Evolutionary conservation across 2,113 vertebrate species (phyloP).

Genomic region (Myotis lucifugus): DNA sequence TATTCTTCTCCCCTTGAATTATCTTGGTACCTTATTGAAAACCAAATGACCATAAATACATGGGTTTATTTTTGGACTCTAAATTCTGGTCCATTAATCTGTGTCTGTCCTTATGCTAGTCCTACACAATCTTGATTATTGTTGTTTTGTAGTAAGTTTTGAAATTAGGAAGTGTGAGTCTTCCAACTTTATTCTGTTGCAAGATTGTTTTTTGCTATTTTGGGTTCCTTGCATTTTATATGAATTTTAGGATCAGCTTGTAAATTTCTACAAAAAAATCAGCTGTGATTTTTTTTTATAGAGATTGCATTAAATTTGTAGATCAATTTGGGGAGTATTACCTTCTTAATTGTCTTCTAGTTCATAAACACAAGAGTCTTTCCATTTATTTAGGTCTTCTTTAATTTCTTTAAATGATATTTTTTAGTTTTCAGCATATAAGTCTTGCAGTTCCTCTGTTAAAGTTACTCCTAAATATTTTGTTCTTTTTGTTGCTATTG

Average conservation of each 20-base stretch:
- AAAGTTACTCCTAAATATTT: neutral
- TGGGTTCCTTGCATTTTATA: neutral
- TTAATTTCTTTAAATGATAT: neutral
- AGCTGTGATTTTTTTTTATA: neutral
- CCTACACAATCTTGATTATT: neutral
- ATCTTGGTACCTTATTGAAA: neutral
- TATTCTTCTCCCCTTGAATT: neutral
- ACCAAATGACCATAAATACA: neutral
- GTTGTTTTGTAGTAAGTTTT: conserved; percentile 3
- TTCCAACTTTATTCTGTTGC: neutral
- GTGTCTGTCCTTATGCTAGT: neutral
- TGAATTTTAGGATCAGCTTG: neutral
- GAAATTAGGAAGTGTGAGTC: neutral
- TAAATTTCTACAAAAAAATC: neutral
- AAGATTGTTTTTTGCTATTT: neutral
- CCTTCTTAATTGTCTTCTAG: neutral
- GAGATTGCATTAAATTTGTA: neutral
- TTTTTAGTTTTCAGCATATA: neutral
- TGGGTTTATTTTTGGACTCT: neutral
- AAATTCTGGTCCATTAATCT: neutral
- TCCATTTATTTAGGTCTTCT: neutral
- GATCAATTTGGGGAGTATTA: neutral
- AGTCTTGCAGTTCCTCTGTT: neutral
- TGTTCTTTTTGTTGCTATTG: neutral
- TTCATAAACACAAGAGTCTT: neutral